Percentiles rank a stretch among this genome's conserved stretches.
phyloP scores from a whole-genome alignment of 2,797 vertebrate species.

The Bradypus variegatus region DNA sequence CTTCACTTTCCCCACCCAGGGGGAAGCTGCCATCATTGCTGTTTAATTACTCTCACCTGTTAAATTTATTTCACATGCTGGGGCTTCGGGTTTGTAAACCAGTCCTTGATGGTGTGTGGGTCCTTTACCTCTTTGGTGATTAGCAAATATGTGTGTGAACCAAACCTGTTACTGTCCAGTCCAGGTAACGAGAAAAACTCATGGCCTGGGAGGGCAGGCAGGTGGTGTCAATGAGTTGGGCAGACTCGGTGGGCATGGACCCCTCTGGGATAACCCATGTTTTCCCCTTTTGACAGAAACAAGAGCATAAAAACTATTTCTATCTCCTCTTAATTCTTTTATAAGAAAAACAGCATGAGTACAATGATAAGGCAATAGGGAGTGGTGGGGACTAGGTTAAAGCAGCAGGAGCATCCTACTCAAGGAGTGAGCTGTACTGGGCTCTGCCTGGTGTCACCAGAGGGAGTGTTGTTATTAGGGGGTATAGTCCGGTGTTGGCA shows the following conservation, averaged over 20 bases:
- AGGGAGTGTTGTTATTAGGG: background rate
- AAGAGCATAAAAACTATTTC: background rate
- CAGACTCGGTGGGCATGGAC: fast-evolving
- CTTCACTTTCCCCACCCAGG: background rate
- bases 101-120: background rate
- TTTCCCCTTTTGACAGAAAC: fast-evolving
- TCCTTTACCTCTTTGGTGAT: background rate
- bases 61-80: background rate
- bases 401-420: background rate
- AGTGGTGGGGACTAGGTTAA: background rate
- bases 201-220: background rate
- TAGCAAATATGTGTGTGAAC: background rate
- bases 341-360: background rate
- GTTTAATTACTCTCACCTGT: background rate
- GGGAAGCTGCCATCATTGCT: background rate
- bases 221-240: background rate
- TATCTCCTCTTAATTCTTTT: background rate
- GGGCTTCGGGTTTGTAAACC: background rate
- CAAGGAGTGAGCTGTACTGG: background rate
- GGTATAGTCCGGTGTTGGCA: fast-evolving
- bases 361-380: fast-evolving
- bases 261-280: background rate
- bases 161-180: background rate
- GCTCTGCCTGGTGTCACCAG: background rate
- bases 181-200: background rate